These are phyloP conservation scores for Musca vetustissima DNA, from an alignment of 1,140 invertebrate genomes.

Conservation along the genomic window DNA sequence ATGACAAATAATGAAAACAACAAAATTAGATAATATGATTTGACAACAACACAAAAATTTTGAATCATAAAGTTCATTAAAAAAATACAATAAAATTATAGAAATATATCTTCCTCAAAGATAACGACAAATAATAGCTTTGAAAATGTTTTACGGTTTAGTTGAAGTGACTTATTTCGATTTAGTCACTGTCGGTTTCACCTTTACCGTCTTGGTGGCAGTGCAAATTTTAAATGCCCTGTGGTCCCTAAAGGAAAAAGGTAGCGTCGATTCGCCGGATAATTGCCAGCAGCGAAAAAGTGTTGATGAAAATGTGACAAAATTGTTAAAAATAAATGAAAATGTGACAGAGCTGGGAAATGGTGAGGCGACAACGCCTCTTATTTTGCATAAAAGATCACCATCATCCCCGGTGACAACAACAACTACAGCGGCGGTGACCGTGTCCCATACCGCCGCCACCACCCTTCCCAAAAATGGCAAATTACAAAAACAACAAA, in stretches of 20 bases:
- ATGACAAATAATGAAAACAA: too few relatives aligned
- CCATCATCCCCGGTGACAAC: conserved; percentile 2
- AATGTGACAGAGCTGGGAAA: too few relatives aligned
- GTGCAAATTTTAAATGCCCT: conserved; percentile 44
- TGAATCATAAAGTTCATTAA: not conserved
- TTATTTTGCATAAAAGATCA: not conserved
- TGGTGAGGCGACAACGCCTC: too few relatives aligned
- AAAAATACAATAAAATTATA: not conserved
- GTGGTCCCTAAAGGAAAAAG: not conserved
- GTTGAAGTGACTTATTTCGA: conserved; percentile 43
- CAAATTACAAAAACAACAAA: conserved; percentile 46
- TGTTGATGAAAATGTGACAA: not conserved
- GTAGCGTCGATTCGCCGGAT: not conserved
- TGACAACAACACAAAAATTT: too few relatives aligned
- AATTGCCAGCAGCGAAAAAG: not conserved
- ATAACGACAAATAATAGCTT: not conserved
- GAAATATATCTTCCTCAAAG: not conserved
- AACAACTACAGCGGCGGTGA: not conserved
- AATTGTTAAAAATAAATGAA: conserved; percentile 20
- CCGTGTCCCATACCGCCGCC: conserved; percentile 24
- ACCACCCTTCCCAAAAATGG: conserved; percentile 37
- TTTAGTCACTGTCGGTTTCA: conserved; percentile 38
- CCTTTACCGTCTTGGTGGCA: conserved; percentile 38
- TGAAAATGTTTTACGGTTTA: conserved; percentile 29
- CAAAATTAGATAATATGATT: too few relatives aligned